A percentile compares a stretch with the other conserved stretches of the same genome.
Conservation (phyloP, 2,113 vertebrate species). For the Athene noctua region DNA sequence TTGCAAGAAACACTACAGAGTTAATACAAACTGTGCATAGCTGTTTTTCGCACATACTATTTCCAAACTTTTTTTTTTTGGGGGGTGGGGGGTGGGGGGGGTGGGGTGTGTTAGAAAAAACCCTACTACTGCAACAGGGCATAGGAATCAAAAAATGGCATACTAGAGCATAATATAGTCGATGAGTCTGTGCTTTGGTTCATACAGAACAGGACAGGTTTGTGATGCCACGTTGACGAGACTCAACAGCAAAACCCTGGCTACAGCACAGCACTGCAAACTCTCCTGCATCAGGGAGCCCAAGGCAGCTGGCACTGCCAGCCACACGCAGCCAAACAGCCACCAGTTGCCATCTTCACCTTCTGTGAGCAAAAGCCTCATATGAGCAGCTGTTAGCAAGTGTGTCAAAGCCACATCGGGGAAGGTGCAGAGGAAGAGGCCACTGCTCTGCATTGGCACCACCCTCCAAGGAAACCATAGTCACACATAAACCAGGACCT, state of each 20-base stretch:
- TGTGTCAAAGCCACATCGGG: background rate
- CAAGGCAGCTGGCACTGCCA: too few relatives aligned
- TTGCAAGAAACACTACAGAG: background rate
- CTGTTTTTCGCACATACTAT: background rate
- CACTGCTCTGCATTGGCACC: background rate
- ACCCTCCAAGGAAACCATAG: background rate
- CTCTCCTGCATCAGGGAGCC: background rate
- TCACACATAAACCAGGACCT: background rate
- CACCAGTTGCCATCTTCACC: background rate
- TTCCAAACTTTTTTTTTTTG: background rate
- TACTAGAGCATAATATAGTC: too few relatives aligned
- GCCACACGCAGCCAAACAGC: background rate
- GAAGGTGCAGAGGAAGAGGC: background rate
- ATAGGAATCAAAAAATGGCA: background rate
- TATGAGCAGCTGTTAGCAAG: background rate
- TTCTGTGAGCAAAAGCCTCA: background rate
- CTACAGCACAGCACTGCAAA: background rate
- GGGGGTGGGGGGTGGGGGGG: too few relatives aligned
- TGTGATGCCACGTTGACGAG: background rate
- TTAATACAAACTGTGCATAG: background rate
- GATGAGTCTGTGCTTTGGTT: background rate
- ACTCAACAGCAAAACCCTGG: background rate
- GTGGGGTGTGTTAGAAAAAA: background rate
- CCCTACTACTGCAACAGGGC: background rate
- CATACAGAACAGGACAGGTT: background rate